Evolutionary conservation across 2,113 vertebrate species (phyloP).

Genomic region (Hypocryptadius cinnamomeus): DNA sequence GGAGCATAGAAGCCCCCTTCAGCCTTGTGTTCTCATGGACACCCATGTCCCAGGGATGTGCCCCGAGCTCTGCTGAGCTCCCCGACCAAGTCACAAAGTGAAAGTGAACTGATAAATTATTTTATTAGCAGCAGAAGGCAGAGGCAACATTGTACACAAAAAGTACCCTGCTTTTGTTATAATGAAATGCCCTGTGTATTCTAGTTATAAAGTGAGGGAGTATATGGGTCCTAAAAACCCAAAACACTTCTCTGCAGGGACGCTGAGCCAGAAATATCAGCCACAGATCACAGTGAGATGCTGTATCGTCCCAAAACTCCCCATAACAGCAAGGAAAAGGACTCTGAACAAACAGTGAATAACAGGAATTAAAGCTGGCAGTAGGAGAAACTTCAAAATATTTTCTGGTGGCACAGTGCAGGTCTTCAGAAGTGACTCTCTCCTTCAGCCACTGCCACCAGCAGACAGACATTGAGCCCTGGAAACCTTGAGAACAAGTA

Average conservation of each 20-base stretch:
- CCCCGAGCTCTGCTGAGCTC: neutral
- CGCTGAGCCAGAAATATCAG: neutral
- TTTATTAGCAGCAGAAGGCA: neutral
- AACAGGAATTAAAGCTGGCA: neutral
- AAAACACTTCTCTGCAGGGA: neutral
- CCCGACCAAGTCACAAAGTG: neutral
- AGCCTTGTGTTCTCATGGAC: neutral
- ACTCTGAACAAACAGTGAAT: neutral
- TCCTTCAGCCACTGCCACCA: neutral
- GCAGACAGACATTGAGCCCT: neutral
- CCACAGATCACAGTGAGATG: neutral
- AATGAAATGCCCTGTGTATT: neutral
- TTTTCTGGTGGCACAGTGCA: neutral
- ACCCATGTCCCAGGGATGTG: neutral
- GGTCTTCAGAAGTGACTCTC: neutral
- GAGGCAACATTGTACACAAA: neutral
- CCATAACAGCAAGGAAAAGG: neutral
- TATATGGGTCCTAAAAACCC: neutral
- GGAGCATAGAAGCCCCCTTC: neutral
- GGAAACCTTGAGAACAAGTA: neutral
- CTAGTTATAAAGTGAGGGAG: neutral
- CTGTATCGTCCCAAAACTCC: neutral
- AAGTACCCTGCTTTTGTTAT: neutral
- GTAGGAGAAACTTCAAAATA: neutral
- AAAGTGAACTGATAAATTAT: neutral